Conservation (phyloP, 1,140 invertebrate species). For the Calephelis virginiensis region DNA sequence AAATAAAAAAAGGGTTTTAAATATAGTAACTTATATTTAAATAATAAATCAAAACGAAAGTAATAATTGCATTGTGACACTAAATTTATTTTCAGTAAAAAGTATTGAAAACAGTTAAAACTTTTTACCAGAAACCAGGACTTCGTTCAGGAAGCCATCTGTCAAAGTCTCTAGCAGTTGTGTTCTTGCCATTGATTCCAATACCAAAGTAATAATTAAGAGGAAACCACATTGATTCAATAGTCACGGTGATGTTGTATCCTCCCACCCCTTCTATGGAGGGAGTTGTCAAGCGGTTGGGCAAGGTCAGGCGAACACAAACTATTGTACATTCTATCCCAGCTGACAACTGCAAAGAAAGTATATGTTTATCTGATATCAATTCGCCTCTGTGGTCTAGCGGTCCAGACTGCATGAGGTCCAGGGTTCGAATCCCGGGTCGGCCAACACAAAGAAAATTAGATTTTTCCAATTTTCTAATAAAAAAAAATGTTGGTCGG, state of each 20-base stretch:
- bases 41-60: too few species aligned
- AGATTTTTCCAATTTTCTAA: too few species aligned
- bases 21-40: too few species aligned
- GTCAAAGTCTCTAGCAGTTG: slow-evolving; percentile 37
- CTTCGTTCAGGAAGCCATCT: slow-evolving; percentile 43
- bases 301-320: slow-evolving; percentile 52
- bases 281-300: slow-evolving; percentile 47
- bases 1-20: too few species aligned
- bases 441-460: too few species aligned
- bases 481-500: too few species aligned
- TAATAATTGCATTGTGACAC: too few species aligned
- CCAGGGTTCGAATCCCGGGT: too few species aligned
- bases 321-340: slow-evolving; percentile 56
- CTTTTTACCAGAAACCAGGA: slow-evolving; percentile 43
- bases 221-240: slow-evolving; percentile 56
- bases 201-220: slow-evolving; percentile 52
- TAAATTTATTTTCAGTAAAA: too few species aligned
- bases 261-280: slow-evolving; percentile 49
- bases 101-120: too few species aligned
- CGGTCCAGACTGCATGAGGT: too few species aligned
- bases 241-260: slow-evolving; percentile 52
- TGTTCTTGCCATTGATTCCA: slow-evolving; percentile 54
- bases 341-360: slow-evolving; percentile 54
- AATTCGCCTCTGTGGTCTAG: not conserved
- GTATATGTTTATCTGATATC: slow-evolving; percentile 18